phyloP scores from a whole-genome alignment of 2,113 vertebrate species.

The Arvicanthis niloticus region DNA sequence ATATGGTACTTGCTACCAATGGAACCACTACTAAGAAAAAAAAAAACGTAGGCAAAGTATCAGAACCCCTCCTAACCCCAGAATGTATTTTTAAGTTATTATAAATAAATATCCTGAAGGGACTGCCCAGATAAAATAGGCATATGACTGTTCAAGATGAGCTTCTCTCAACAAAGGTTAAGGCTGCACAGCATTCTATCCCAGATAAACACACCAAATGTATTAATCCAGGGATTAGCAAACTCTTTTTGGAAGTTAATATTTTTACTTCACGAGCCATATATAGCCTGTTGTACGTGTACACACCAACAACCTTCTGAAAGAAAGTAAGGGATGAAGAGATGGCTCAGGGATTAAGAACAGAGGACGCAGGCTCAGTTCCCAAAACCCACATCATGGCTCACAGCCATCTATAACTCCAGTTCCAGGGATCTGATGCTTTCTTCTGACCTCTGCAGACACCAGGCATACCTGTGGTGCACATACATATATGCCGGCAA shows the following conservation, averaged over 20 bases:
- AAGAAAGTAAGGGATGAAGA: not conserved
- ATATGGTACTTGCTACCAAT: not conserved
- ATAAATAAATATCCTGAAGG: slow-evolving; percentile 43
- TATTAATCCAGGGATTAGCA: slow-evolving; percentile 30
- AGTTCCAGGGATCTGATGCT: not conserved
- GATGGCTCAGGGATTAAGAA: not conserved
- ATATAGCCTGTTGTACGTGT: not conserved
- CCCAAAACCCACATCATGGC: not conserved
- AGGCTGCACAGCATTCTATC: not conserved
- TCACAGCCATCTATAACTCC: not conserved
- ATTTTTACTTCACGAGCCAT: slow-evolving; percentile 9
- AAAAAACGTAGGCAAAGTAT: slow-evolving; percentile 8
- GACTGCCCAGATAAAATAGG: slow-evolving; percentile 11
- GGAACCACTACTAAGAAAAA: slow-evolving; percentile 14
- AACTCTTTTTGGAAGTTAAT: slow-evolving; percentile 24
- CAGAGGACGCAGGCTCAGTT: not conserved
- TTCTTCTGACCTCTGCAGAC: not conserved
- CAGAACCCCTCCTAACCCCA: not conserved
- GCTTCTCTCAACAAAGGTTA: slow-evolving; percentile 36
- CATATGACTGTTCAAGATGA: slow-evolving; percentile 36
- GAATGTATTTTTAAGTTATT: slow-evolving; percentile 48
- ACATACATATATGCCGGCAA: not conserved
- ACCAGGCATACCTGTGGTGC: not conserved
- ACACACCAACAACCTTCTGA: not conserved
- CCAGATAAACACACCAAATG: slow-evolving; percentile 6